Base-by-base conservation (phyloP, 1,140 invertebrate species). In the Ostrea edulis region DNA sequence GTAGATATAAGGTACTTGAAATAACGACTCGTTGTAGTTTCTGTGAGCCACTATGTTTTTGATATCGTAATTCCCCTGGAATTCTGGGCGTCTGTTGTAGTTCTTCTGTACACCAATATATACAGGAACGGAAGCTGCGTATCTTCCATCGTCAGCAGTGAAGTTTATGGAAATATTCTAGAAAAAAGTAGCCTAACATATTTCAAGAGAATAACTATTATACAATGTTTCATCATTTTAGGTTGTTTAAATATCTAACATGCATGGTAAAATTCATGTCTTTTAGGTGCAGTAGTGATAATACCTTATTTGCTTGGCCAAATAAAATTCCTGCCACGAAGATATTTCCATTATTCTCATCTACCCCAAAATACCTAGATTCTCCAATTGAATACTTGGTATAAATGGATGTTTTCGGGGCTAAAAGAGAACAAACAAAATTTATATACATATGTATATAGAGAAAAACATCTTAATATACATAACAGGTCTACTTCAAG, bases 11-110 rank as follows among this genome's bases (percentile, higher is more conserved):
- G 17, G 9, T 54, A 85, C 83, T 51, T 85, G 83, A 85, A 85
- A 85, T 14, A 85, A n/a, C 2, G 83, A 54, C 25, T 85, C 83
- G 14, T 55, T 62, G 25, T 85, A 85, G 22, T 25, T 85, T 55
- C 83, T 55, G 55, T 85, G 58, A 20, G 53, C 83, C 17, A 85
- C 83, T 22, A 85, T 85, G 22, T 17, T 35, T 51, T 85, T 85
- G n/a, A 85, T 85, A 54, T 85, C 54, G 25, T 85, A 85, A 29
- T 85, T 85, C 58, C 83, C 83, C n/a, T 29, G 12, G 54, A 85
- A 85, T 29, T 35, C 53, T 29, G 83, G 83, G 0, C 53, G 52
- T 17, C 83, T 55, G 55, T 58, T 62, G 53, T 85, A 85, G 2
- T 53, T 54, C 35, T 85, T 85, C 8, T 20, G n/a, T 8, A 85